Evolutionary conservation across 2,113 vertebrate genomes (phyloP).

Genomic region (Podilymbus podiceps): DNA sequence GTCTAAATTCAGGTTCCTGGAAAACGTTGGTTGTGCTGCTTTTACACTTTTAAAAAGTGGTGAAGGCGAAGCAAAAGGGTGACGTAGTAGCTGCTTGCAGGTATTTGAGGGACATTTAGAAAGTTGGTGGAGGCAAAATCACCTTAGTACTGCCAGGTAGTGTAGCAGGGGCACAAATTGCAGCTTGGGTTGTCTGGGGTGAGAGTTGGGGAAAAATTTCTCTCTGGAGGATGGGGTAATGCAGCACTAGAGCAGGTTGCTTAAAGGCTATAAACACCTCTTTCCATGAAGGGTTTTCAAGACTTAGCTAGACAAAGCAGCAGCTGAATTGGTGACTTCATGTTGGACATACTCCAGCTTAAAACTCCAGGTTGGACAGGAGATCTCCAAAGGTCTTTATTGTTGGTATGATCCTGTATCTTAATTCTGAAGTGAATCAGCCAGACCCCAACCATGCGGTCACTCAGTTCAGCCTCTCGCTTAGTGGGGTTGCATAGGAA

Average conservation of each 20-base stretch:
- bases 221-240: not conserved
- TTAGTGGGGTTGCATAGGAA: not conserved
- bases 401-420: not conserved
- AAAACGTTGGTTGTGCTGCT: not conserved
- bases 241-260: not conserved
- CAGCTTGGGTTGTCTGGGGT: not conserved
- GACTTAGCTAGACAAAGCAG: not conserved
- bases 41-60: not conserved
- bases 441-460: not conserved
- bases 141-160: not conserved
- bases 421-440: not conserved
- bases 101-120: not conserved
- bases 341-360: not conserved
- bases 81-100: not conserved
- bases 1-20: not conserved
- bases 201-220: not conserved
- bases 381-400: not conserved
- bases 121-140: not conserved
- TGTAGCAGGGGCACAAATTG: not conserved
- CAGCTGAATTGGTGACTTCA: not conserved
- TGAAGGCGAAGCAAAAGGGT: not conserved
- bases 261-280: not conserved
- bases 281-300: not conserved
- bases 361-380: not conserved
- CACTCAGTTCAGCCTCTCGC: not conserved